Evolutionary conservation across 2,113 vertebrate species (phyloP), one percentile per base, ranked within the genome.

Genomic region (Danionella cerebrum): DNA sequence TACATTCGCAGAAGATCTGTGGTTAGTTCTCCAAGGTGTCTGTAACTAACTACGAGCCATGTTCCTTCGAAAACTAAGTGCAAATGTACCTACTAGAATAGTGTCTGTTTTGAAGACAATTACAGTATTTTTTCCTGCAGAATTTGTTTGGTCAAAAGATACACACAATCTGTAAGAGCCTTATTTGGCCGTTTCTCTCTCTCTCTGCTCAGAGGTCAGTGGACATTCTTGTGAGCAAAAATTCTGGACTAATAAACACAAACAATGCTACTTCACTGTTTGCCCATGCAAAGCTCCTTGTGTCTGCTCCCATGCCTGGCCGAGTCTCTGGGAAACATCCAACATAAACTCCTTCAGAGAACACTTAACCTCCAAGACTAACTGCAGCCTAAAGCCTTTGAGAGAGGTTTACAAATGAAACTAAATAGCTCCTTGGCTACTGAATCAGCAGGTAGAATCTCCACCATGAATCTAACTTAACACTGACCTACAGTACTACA

Each of bases 181-280:
- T 50, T 69, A 42, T 70, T 63, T 58, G 58, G 53, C 21, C 57
- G 54, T 35, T 18, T 60, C 59, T 18, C 52, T 60, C 59, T 18
- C 52, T 2, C 6, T 25, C 33, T 19, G 36, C 51, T 33, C 29
- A 29, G n/a, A 66, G 39, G 44, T 24, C n/a, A 33, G 35, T 25
- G 29, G 13, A 41, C 55, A 51, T 68, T 72, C 63, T 22, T 58
- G 19, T 72, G 41, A 50, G 39, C 51, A 41, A 53, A 42, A 53
- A 41, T 24, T 24, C 41, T 48, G 54, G 47, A 68, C 76, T 73
- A 62, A 47, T 51, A 68, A 64, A 75, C 64, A 73, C 59, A 70
- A 73, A 67, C 60, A 70, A 48, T 33, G 24, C 33, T 47, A 45
- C 55, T 38, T 42, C 62, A 18, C 24, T 66, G 11, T 39, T 22